Evolutionary conservation across 2,113 vertebrate species (phyloP).

Genomic region (Nerophis ophidion): DNA sequence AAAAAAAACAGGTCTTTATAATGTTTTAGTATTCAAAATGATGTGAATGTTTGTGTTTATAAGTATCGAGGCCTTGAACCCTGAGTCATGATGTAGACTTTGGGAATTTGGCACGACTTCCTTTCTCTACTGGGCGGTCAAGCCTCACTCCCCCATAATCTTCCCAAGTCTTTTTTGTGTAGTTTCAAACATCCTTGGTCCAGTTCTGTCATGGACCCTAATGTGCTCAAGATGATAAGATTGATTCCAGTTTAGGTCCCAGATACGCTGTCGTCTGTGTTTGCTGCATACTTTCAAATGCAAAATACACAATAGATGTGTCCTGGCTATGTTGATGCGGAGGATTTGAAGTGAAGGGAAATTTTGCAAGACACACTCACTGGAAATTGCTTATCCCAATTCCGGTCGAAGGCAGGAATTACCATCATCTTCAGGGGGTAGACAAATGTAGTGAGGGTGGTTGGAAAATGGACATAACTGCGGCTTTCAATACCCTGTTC

Average conservation of each 20-base stretch:
- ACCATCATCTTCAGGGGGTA: conserved; percentile 21
- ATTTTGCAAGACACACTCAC: conserved; percentile 4
- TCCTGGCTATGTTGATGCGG: background rate
- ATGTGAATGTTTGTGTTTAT: conserved; percentile 60
- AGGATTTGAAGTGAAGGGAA: conserved; percentile 1
- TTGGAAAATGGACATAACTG: conserved; percentile 30
- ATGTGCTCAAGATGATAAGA: conserved; percentile 20
- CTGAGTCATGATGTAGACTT: conserved; percentile 51
- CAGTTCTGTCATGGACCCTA: conserved; percentile 8
- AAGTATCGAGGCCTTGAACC: conserved; percentile 44
- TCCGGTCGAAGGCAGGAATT: conserved; percentile 44
- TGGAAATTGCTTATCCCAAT: conserved; percentile 44
- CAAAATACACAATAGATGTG: background rate
- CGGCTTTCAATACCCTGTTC: conserved; percentile 21
- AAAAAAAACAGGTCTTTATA: conserved; percentile 9
- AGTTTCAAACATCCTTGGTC: conserved; percentile 17
- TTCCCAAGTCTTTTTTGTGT: conserved; percentile 25
- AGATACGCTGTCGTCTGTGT: background rate
- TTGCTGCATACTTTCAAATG: conserved; percentile 1
- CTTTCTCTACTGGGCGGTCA: conserved; percentile 27
- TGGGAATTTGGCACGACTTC: conserved; percentile 48
- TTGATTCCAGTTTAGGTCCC: conserved; percentile 3
- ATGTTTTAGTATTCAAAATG: conserved; percentile 38
- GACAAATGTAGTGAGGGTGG: conserved; percentile 10
- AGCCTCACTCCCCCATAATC: conserved; percentile 28